These are phyloP conservation scores for Galleria mellonella DNA, from an alignment of 1,140 invertebrate species.

Conservation along the genomic window DNA sequence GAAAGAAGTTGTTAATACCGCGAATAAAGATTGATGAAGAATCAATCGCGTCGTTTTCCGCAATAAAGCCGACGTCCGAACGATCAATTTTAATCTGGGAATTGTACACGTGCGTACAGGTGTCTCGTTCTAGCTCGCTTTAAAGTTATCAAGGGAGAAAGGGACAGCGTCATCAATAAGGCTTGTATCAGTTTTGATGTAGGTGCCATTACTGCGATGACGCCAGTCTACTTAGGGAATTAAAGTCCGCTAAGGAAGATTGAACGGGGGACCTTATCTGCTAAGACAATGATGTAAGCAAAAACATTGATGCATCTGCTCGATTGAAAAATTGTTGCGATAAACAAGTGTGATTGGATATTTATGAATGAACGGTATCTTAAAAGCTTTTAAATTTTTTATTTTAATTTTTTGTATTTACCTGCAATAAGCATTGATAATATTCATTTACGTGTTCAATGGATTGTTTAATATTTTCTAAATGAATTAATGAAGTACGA, in stretches of 20 bases:
- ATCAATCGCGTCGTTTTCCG: slow-evolving; percentile 60
- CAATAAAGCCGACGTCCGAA: slow-evolving; percentile 49
- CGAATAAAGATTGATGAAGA: slow-evolving; percentile 70
- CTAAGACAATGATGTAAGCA: slow-evolving; percentile 48
- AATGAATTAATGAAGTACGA: too few relatives aligned
- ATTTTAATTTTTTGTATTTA: neutral
- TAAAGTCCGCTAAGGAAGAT: slow-evolving; percentile 66
- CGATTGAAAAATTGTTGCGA: slow-evolving; percentile 18
- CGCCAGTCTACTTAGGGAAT: slow-evolving; percentile 63
- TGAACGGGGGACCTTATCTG: slow-evolving; percentile 51
- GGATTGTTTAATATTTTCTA: too few relatives aligned
- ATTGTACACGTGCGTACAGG: slow-evolving; percentile 30
- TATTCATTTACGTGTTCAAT: too few relatives aligned
- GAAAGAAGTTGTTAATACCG: slow-evolving; percentile 44
- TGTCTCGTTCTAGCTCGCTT: slow-evolving; percentile 17
- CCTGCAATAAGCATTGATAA: neutral
- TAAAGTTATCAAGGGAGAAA: slow-evolving; percentile 13
- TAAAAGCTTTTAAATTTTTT: neutral
- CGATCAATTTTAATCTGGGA: slow-evolving; percentile 71
- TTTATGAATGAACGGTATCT: too few relatives aligned
- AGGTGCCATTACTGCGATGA: slow-evolving; percentile 57
- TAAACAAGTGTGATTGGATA: neutral
- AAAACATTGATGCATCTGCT: neutral
- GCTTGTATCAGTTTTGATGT: slow-evolving; percentile 50
- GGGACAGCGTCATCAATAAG: slow-evolving; percentile 34